Base-by-base conservation (phyloP, 2,113 vertebrate species). In the Cyrtonyx montezumae region DNA sequence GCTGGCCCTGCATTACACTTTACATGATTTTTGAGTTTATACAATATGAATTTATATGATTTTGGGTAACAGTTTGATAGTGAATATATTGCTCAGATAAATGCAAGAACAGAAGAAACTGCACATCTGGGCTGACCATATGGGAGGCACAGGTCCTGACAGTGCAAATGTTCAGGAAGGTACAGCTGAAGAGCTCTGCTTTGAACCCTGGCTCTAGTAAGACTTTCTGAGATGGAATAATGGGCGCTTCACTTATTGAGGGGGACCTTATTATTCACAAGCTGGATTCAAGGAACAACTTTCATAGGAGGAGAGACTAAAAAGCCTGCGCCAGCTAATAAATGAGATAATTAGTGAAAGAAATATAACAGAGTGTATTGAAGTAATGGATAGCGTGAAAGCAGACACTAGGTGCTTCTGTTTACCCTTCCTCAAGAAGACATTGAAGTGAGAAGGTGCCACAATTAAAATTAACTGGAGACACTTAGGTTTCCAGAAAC, bases 71-170 rank as follows among this genome's bases (percentile, higher is more conserved):
- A 20, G 69, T 68, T 26, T 78, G 81, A 30, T 82, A 87, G 86
- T 84, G 74, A 78, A 95, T 94, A 83, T 74, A 63, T 61, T 48
- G 45, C 62, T 84, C 43, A 53, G 93, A 91, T 90, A 88, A 83
- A 88, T 66, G 80, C 83, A 84, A 3, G 45, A 84, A 67, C 66
- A 78, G 79, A 69, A 80, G 48, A 34, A 34, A 25, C 42, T 71
- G 68, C 6, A 11, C 78, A 68, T 91, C 61, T 66, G 85, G 89
- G 74, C 37, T 79, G 85, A 81, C 75, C 84, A 21, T 68, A 51
- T 43, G 88, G 89, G 91, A 56, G 71, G 15, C 32, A 10, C 70
- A 81, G 90, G 86, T 75, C 36, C 71, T 46, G 80, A 61, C 46
- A 91, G 58, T 62, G 78, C 68, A 51, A 67, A 21, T 21, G 45